phyloP scores from a whole-genome alignment of 2,888 invertebrate species.

The Cephus nigrinus region DNA sequence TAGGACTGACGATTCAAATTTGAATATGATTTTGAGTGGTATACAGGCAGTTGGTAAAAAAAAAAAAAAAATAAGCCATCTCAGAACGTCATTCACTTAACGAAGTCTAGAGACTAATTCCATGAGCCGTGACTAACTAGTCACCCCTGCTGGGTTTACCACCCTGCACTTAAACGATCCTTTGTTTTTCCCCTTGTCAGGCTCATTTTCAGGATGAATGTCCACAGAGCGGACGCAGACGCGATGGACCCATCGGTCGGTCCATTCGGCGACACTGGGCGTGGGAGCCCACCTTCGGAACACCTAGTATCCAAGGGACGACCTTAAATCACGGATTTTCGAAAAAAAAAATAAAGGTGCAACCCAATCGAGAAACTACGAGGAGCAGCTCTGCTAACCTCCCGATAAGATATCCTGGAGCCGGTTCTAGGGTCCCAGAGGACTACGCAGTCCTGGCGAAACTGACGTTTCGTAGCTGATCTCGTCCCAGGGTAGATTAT shows the following conservation, averaged over 20 bases:
- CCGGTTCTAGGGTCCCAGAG: not conserved
- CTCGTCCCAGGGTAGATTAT: not conserved
- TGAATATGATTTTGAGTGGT: not conserved
- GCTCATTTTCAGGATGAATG: constrained; percentile 36
- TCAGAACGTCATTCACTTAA: not conserved
- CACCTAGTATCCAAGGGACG: constrained; percentile 19
- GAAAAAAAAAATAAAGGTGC: constrained; percentile 5
- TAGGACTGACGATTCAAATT: not conserved
- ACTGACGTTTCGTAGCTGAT: not conserved
- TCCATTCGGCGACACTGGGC: constrained; percentile 22
- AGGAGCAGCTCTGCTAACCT: constrained; percentile 9
- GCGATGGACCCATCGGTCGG: constrained; percentile 10
- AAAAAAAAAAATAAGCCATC: not conserved
- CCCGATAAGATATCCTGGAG: constrained; percentile 9
- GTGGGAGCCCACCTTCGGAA: constrained; percentile 19
- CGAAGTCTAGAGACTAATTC: not conserved
- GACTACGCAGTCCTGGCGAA: not conserved
- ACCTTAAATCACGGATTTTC: constrained; percentile 45
- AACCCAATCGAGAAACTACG: constrained; percentile 10
- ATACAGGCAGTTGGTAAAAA: not conserved
- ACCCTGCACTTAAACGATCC: constrained; percentile 19
- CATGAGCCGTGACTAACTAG: constrained; percentile 17
- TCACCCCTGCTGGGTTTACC: constrained; percentile 7
- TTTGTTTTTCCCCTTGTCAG: constrained; percentile 33
- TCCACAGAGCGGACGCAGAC: constrained; percentile 20